A percentile compares a stretch with the other conserved stretches of the same genome.
These are phyloP conservation scores for Labroides dimidiatus DNA, from an alignment of 2,797 vertebrate species.

Conservation along the genomic window DNA sequence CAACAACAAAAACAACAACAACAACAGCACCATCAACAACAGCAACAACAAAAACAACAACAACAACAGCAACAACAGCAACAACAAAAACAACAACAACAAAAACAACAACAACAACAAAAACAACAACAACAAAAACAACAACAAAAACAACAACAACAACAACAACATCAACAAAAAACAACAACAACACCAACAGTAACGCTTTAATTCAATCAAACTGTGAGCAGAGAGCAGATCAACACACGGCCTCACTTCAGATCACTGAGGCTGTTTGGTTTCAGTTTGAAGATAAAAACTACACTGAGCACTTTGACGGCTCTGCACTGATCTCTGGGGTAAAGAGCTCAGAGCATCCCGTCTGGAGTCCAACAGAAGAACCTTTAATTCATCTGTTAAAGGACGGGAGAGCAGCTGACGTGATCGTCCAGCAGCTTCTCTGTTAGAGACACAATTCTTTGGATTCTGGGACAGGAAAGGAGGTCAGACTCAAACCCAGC, in stretches of 20 bases:
- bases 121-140: constrained; percentile 19
- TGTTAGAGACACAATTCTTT: constrained; percentile 50
- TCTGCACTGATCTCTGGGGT: too few relatives aligned
- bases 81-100: constrained; percentile 20
- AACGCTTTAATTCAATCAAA: too few relatives aligned
- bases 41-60: constrained; percentile 19
- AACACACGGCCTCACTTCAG: constrained; percentile 9
- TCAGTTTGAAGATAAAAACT: too few relatives aligned
- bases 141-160: constrained; percentile 23
- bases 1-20: constrained; percentile 19
- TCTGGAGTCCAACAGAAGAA: constrained; percentile 9
- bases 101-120: constrained; percentile 20
- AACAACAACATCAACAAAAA: constrained; percentile 13
- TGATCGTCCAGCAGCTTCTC: constrained; percentile 10
- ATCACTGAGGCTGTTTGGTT: neutral
- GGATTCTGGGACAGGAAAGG: constrained; percentile 47
- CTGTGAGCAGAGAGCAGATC: neutral
- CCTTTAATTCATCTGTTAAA: constrained; percentile 33
- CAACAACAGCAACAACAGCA: constrained; percentile 17
- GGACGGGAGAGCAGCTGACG: constrained; percentile 41
- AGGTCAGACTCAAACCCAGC: constrained; percentile 66
- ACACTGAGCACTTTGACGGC: constrained; percentile 6
- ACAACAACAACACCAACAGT: too few relatives aligned
- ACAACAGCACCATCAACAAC: constrained; percentile 23
- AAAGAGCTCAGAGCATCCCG: too few relatives aligned